Conservation (phyloP, 2,797 vertebrate genomes). For the Chloroceryle inda region DNA sequence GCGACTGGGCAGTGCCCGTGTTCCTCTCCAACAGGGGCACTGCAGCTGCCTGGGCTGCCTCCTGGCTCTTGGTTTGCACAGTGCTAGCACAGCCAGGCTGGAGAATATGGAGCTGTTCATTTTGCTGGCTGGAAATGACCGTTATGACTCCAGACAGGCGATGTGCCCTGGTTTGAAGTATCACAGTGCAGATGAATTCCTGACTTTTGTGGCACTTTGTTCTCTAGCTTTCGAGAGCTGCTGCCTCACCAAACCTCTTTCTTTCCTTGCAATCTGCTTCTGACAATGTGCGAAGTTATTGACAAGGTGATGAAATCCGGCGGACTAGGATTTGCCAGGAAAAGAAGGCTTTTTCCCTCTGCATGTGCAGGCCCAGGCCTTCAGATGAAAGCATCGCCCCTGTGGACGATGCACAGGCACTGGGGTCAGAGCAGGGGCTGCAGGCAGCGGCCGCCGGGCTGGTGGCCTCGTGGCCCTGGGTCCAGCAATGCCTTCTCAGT, state of each 20-base stretch:
- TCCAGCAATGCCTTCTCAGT: neutral
- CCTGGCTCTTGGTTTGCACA: neutral
- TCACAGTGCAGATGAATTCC: neutral
- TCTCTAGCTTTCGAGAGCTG: neutral
- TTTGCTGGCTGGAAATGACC: conserved; percentile 38
- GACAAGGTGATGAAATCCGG: conserved; percentile 55
- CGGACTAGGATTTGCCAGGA: conserved; percentile 42
- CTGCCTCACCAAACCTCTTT: conserved; percentile 43
- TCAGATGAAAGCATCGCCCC: neutral
- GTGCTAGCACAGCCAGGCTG: conserved; percentile 26
- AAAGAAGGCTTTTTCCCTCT: neutral
- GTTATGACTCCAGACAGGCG: neutral
- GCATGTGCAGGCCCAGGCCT: neutral
- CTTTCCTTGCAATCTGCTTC: conserved; percentile 45
- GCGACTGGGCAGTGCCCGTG: neutral
- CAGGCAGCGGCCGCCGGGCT: rapidly evolving
- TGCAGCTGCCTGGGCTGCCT: conserved; percentile 25
- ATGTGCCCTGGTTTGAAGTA: conserved; percentile 7
- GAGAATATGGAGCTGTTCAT: neutral
- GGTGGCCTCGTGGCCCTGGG: rapidly evolving
- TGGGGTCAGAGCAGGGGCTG: neutral
- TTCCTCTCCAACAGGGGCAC: neutral
- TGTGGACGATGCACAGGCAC: rapidly evolving
- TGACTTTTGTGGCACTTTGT: conserved; percentile 14
- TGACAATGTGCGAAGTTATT: conserved; percentile 54